phyloP scores from a whole-genome alignment of 2,888 invertebrate genomes.

The Thelaira solivaga region DNA sequence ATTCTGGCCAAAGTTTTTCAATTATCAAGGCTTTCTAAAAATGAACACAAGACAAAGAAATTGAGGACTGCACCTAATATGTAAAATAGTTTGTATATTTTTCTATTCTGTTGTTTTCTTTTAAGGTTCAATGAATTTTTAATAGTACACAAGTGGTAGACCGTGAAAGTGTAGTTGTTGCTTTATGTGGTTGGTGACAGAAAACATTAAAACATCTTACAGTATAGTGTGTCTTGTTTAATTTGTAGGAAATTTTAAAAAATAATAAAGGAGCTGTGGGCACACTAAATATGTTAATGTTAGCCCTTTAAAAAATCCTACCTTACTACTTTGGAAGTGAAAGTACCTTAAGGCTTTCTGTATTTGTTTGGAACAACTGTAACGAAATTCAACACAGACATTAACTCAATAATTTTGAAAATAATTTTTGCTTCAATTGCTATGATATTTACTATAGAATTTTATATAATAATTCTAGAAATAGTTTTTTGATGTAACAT shows the following conservation, averaged over 20 bases:
- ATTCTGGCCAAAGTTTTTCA: slow-evolving; percentile 52
- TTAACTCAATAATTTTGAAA: too few species aligned
- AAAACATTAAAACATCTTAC: slow-evolving; percentile 32
- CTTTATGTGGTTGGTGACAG: slow-evolving; percentile 45
- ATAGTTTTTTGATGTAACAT: too few species aligned
- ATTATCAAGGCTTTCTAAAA: slow-evolving; percentile 28
- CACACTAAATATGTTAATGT: background rate
- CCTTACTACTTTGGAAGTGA: background rate
- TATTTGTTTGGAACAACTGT: too few species aligned
- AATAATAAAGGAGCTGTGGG: too few species aligned
- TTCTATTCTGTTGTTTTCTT: slow-evolving; percentile 15
- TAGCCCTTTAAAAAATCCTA: background rate
- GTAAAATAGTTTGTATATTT: slow-evolving; percentile 5
- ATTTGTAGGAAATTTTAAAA: background rate
- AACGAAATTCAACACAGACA: too few species aligned
- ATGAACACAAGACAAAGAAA: slow-evolving; percentile 14
- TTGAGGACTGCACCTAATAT: background rate
- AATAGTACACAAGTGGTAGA: slow-evolving; percentile 53
- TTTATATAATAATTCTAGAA: too few species aligned
- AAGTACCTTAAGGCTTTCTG: too few species aligned
- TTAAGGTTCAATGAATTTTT: slow-evolving; percentile 60
- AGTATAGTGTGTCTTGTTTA: background rate
- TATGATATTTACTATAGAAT: too few species aligned
- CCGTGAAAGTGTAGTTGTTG: slow-evolving; percentile 59
- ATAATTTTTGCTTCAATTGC: too few species aligned